phyloP scores from a whole-genome alignment of 35 echinoderm and acorn worm species.

The Patiria miniata region DNA sequence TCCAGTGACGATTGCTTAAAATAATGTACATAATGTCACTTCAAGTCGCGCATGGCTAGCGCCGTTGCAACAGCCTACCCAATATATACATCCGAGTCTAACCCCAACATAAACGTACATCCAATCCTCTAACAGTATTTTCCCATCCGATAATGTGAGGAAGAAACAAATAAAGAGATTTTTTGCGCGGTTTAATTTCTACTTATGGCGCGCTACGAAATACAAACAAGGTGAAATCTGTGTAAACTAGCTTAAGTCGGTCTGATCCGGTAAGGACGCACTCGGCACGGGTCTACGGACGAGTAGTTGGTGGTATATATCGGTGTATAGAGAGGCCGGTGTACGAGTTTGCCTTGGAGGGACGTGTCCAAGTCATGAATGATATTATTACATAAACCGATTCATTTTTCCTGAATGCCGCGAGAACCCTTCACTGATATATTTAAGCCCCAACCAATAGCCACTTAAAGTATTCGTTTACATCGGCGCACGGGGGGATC shows the following conservation, averaged over 20 bases:
- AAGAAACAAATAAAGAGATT: no score
- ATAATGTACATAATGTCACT: no score
- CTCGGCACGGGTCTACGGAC: background rate
- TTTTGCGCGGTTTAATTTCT: constrained; percentile 28
- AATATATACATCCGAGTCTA: no score
- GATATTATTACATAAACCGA: constrained; percentile 10
- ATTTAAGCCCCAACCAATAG: background rate
- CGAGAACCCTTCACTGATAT: background rate
- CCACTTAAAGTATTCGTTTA: no score
- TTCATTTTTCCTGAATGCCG: constrained; percentile 5
- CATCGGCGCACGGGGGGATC: no score
- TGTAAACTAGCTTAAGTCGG: constrained; percentile 28
- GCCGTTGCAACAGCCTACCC: no score
- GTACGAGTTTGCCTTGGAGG: background rate
- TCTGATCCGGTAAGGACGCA: constrained; percentile 4
- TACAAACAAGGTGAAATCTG: constrained; percentile 28
- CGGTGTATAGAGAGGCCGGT: no score
- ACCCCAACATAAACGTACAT: no score
- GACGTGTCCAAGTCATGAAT: background rate
- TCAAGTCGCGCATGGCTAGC: no score
- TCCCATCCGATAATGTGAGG: background rate
- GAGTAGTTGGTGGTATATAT: background rate
- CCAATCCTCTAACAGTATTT: constrained; percentile 7
- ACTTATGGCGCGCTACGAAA: constrained; percentile 21
- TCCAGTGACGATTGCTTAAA: no score